Conservation (phyloP, 2,113 vertebrate genomes). For the Calyptomena viridis region DNA sequence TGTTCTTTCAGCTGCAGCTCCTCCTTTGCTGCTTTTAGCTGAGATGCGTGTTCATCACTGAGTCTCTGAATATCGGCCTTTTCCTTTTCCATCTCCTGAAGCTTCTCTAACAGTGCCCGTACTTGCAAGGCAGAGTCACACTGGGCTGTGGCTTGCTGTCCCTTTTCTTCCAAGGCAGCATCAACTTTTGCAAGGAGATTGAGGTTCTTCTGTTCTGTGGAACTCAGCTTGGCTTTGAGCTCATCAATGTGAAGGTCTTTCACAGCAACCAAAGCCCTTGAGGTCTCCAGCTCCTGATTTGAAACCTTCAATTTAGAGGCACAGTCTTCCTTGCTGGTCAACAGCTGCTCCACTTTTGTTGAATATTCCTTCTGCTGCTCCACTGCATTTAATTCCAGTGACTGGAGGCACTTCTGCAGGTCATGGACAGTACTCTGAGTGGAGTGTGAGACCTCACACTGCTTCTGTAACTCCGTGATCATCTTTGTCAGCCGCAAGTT, state of each 20-base stretch:
- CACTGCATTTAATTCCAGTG: slow-evolving; percentile 43
- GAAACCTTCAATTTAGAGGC: slow-evolving; percentile 56
- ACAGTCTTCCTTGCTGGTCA: slow-evolving; percentile 59
- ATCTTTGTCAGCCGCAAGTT: slow-evolving; percentile 67
- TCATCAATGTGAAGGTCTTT: slow-evolving; percentile 53
- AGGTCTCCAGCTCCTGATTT: slow-evolving; percentile 60
- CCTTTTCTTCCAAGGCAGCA: slow-evolving; percentile 61
- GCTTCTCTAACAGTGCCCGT: slow-evolving; percentile 75
- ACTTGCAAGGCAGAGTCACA: slow-evolving; percentile 72
- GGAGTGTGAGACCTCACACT: slow-evolving; percentile 75
- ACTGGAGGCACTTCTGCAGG: slow-evolving; percentile 71
- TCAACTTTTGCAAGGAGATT: slow-evolving; percentile 72
- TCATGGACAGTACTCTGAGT: slow-evolving; percentile 70
- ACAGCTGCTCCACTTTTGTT: slow-evolving; percentile 44
- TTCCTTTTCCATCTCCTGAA: slow-evolving; percentile 73
- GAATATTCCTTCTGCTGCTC: slow-evolving; percentile 52
- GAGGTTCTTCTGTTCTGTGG: slow-evolving; percentile 74
- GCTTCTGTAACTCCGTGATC: slow-evolving; percentile 78
- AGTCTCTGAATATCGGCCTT: slow-evolving; percentile 67
- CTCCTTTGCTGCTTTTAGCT: slow-evolving; percentile 69
- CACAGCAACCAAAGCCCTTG: slow-evolving; percentile 2
- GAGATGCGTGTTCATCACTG: slow-evolving; percentile 52
- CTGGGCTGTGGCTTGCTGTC: slow-evolving; percentile 64
- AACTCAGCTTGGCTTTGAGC: slow-evolving; percentile 64
- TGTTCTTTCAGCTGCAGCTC: slow-evolving; percentile 79